These are phyloP conservation scores for Chaenodraco wilsoni DNA, from an alignment of 2,797 vertebrate genomes.

Conservation along the genomic window DNA sequence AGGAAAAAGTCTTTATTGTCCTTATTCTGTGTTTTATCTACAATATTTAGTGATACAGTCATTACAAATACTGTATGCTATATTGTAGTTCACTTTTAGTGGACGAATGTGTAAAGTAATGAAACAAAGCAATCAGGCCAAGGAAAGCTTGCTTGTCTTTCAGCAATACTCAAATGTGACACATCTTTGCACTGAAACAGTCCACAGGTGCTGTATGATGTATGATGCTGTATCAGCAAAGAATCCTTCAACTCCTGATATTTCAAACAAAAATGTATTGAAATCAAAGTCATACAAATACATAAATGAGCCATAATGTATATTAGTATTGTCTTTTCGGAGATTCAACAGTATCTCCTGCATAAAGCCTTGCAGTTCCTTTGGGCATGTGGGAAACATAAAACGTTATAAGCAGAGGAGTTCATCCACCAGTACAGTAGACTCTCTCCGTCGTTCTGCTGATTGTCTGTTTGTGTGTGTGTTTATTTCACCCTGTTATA, in stretches of 20 bases:
- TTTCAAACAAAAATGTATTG: slow-evolving; percentile 31
- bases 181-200: slow-evolving; percentile 6
- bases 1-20: background rate
- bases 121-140: background rate
- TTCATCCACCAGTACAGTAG: slow-evolving; percentile 38
- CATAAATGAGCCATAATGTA: slow-evolving; percentile 36
- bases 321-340: slow-evolving; percentile 55
- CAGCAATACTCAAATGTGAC: background rate
- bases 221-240: slow-evolving; percentile 4
- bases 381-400: slow-evolving; percentile 65
- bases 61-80: background rate
- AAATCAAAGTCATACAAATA: slow-evolving; percentile 41
- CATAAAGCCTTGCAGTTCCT: slow-evolving; percentile 78
- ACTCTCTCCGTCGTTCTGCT: slow-evolving; percentile 26
- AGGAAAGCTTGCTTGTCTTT: slow-evolving; percentile 2
- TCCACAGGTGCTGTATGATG: background rate
- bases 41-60: slow-evolving; percentile 14
- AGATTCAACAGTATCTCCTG: slow-evolving; percentile 71
- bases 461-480: slow-evolving; percentile 17
- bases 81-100: slow-evolving; percentile 18
- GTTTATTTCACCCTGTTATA: slow-evolving; percentile 75
- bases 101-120: slow-evolving; percentile 13
- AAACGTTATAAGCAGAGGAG: slow-evolving; percentile 31
- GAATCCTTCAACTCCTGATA: slow-evolving; percentile 15
- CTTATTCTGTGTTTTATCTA: background rate